phyloP scores from a whole-genome alignment of 2,888 invertebrate species.

The Aproaerema taeniolella region DNA sequence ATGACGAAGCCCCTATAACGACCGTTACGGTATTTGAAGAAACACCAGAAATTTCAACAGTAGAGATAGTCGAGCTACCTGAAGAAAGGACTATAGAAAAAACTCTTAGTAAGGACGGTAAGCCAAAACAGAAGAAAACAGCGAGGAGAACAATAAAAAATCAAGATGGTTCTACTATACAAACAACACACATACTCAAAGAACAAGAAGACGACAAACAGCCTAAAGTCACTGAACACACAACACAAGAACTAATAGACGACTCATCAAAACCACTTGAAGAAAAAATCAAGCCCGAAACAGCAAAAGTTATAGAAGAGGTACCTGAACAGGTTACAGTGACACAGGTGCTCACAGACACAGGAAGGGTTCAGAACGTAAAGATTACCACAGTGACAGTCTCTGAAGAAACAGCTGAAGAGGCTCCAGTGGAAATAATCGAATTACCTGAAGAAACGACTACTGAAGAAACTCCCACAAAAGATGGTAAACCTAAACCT shows the following conservation, averaged over 20 bases:
- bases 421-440: slow-evolving; percentile 49
- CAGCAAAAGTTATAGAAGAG: neutral
- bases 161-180: slow-evolving; percentile 37
- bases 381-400: neutral
- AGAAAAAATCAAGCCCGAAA: neutral
- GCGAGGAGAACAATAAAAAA: slow-evolving; percentile 50
- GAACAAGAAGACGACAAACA: neutral
- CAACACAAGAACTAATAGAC: neutral
- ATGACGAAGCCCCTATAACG: slow-evolving; percentile 40
- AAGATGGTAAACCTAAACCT: slow-evolving; percentile 18
- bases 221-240: neutral
- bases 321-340: neutral
- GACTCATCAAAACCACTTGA: too few species aligned
- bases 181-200: neutral
- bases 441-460: slow-evolving; percentile 32
- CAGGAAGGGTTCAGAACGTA: neutral
- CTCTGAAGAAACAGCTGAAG: slow-evolving; percentile 35
- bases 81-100: slow-evolving; percentile 28
- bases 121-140: slow-evolving; percentile 35
- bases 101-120: slow-evolving; percentile 34
- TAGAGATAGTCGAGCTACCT: slow-evolving; percentile 26
- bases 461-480: slow-evolving; percentile 26
- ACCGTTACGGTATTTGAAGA: neutral
- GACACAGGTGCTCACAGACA: neutral
- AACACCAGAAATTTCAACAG: slow-evolving; percentile 30